Conservation (phyloP, 2,888 invertebrate genomes). For the Crossocerus cetratus region DNA sequence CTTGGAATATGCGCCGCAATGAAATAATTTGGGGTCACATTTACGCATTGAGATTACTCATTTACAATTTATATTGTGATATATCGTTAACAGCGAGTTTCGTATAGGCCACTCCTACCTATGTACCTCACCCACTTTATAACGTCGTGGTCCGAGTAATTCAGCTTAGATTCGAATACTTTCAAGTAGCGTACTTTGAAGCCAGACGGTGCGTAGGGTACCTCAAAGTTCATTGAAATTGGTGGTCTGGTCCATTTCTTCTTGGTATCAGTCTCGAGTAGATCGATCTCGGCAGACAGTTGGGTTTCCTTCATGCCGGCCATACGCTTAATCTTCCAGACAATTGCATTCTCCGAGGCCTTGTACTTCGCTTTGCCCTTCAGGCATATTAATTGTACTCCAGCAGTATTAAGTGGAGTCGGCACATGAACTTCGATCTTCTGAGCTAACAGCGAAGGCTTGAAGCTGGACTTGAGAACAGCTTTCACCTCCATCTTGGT, state of each 20-base stretch:
- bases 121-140: slow-evolving; percentile 99
- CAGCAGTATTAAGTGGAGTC: slow-evolving; percentile 98
- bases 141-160: slow-evolving; percentile 99
- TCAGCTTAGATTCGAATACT: slow-evolving; percentile 99
- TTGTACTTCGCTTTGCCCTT: slow-evolving; percentile 99
- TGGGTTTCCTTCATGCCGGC: slow-evolving; percentile 99
- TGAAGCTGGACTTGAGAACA: slow-evolving; percentile 99
- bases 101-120: slow-evolving; percentile 98
- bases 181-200: slow-evolving; percentile 99
- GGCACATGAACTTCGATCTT: slow-evolving; percentile 99
- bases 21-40: slow-evolving; percentile 44
- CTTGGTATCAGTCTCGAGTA: slow-evolving; percentile 98
- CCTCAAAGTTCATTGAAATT: slow-evolving; percentile 99
- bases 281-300: slow-evolving; percentile 98
- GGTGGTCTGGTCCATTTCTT: slow-evolving; percentile 99
- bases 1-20: slow-evolving; percentile 49
- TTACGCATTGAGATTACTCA: slow-evolving; percentile 61
- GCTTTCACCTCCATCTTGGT: slow-evolving; percentile 99
- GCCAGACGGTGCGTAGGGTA: slow-evolving; percentile 99
- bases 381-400: slow-evolving; percentile 98
- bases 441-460: slow-evolving; percentile 97
- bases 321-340: slow-evolving; percentile 93
- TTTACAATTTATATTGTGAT: slow-evolving; percentile 56
- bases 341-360: slow-evolving; percentile 99
- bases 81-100: slow-evolving; percentile 93